Base-by-base conservation (phyloP, 2,888 invertebrate genomes). In the Melanophora roralis region DNA sequence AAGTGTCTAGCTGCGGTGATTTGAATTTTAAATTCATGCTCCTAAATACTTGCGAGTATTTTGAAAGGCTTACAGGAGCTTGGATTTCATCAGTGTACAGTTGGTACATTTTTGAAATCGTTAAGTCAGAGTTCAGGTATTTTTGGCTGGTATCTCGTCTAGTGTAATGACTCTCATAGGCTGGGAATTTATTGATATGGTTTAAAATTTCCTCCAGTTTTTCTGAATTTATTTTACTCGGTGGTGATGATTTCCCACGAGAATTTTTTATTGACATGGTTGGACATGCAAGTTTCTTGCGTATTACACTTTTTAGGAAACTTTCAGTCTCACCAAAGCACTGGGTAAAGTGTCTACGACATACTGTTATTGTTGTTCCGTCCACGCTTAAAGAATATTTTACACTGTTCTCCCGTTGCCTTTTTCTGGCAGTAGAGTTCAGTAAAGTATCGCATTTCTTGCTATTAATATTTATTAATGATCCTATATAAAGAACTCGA, bases 1-100 rank as follows among this genome's bases (percentile, higher is more conserved):
- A 76, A 14, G 45, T 53, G 49, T 51, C 60, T 43, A 60, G 36
- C 32, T 32, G 27, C 9, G 43, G 53, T 27, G 49, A 51, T 60
- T 71, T 82, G 60, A 82, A 82, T 53, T 76, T 81, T 27, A 82
- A 75, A 23, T 60, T 72, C 69, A 77, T 74, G 32, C 59, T 73
- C 32, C 71, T 60, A 47, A 81, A 81, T 40, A 81, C 72, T 16
- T 27, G 27, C 9, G 65, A 75, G 43, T 78, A 81, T 62, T 76
- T 75, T 49, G 76, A 68, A n/a, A 76, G 49, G 40, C 65, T 78
- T 57, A 67, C 57, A 45, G 68, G 68, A 60, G 62, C 64, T 55
- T 16, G 14, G 19, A 34, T n/a, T 60, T 74, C 65, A 34, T 45
- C 38, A 32, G 9, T 49, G 57, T 71, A 79, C 3, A 74, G 57